Percentiles rank a stretch among this genome's conserved stretches.
Conservation (phyloP, 1,140 invertebrate species). For the Centruroides vittatus region DNA sequence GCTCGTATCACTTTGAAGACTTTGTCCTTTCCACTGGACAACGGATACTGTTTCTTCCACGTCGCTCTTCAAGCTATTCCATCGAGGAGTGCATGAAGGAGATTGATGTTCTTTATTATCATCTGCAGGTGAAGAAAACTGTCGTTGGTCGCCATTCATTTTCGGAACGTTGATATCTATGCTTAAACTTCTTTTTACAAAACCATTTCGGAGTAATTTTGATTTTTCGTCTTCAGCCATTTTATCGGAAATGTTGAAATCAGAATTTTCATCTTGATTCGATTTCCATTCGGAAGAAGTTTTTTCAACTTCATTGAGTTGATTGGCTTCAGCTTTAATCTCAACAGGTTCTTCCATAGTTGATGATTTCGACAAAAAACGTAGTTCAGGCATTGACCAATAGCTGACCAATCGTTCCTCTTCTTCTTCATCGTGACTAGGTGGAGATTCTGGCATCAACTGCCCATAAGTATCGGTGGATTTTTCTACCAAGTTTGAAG, state of each 20-base stretch:
- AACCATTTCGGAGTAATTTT: conserved; percentile 2
- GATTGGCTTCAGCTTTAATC: conserved; percentile 6
- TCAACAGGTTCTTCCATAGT: conserved; percentile 5
- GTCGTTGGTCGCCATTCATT: too few relatives aligned
- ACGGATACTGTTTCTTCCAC: conserved; percentile 21
- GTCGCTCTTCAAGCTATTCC: conserved; percentile 17
- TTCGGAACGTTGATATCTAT: conserved; percentile 4
- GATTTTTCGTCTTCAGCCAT: neutral
- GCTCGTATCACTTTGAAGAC: conserved; percentile 80
- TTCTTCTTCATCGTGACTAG: too few relatives aligned
- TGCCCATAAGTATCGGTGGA: too few relatives aligned
- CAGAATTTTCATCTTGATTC: neutral
- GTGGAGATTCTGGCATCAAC: too few relatives aligned
- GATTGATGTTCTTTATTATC: neutral
- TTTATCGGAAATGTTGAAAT: neutral
- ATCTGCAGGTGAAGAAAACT: neutral
- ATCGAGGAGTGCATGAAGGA: conserved; percentile 3
- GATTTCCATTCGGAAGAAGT: neutral
- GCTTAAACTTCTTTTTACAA: conserved; percentile 15
- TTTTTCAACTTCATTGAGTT: neutral
- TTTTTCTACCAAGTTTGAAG: too few relatives aligned
- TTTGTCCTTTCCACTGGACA: conserved; percentile 65
- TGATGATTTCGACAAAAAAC: conserved; percentile 2
- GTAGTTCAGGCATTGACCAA: conserved; percentile 22
- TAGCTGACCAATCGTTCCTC: neutral